Evolutionary conservation across 2,797 vertebrate genomes (phyloP).

Genomic region (Otus scops): DNA sequence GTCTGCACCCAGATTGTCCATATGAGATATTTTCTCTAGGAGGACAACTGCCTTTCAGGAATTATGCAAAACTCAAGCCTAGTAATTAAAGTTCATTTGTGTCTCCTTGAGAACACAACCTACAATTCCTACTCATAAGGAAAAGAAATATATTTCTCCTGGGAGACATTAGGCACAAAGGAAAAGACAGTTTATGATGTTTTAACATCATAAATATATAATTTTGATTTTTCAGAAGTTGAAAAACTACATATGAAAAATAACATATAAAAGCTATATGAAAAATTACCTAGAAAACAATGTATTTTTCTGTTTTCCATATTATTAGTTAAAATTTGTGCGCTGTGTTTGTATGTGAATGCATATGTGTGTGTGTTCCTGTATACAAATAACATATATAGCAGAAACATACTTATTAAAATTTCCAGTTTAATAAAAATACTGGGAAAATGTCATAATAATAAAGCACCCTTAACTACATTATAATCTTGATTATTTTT

Average conservation of each 20-base stretch:
- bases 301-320: neutral
- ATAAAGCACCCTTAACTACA: neutral
- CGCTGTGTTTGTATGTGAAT: neutral
- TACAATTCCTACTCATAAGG: accelerated
- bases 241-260: neutral
- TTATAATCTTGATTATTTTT: neutral
- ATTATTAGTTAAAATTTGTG: neutral
- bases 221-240: neutral
- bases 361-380: neutral
- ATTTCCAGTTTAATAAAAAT: neutral
- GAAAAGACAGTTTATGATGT: neutral
- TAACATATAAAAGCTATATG: neutral
- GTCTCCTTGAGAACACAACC: neutral
- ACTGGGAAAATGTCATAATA: neutral
- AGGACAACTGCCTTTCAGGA: neutral
- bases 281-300: neutral
- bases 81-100: neutral
- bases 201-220: neutral
- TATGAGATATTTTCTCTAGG: neutral
- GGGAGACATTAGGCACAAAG: neutral
- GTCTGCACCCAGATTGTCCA: neutral
- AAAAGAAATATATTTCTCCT: neutral
- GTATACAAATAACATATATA: neutral
- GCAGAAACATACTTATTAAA: neutral
- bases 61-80: neutral